These are phyloP conservation scores for Neotoma lepida DNA, from an alignment of 2,113 vertebrate species.

Conservation along the genomic window DNA sequence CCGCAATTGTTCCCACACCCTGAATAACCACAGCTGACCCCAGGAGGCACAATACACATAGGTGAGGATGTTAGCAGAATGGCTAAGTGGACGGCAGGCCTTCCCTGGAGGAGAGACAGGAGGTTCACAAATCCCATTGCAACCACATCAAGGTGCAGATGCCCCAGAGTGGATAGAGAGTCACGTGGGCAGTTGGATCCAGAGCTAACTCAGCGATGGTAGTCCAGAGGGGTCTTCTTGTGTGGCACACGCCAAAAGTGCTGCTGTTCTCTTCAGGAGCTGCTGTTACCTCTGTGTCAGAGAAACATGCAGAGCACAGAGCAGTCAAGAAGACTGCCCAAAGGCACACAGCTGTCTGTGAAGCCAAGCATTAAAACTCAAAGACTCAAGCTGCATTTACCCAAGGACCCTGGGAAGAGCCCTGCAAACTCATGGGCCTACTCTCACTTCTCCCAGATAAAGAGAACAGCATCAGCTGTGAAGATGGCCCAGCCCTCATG, in stretches of 20 bases:
- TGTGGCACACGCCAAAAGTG: neutral
- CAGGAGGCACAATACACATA: accelerated
- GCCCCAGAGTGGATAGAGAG: neutral
- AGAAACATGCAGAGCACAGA: neutral
- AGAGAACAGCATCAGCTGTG: neutral
- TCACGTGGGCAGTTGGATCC: neutral
- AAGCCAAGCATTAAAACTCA: neutral
- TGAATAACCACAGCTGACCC: neutral
- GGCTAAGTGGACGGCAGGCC: neutral
- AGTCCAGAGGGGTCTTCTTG: neutral
- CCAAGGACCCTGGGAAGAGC: neutral
- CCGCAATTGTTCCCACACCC: no score
- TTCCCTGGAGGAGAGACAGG: neutral
- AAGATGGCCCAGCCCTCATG: neutral
- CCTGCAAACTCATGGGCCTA: neutral
- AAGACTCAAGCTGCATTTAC: neutral
- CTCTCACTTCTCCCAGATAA: neutral
- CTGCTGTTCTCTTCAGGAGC: neutral
- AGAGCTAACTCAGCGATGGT: neutral
- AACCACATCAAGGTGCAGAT: neutral
- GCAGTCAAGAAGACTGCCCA: neutral
- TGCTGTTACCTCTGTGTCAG: neutral
- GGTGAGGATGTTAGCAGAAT: neutral
- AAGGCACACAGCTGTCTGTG: neutral
- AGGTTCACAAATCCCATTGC: neutral